Evolutionary conservation across 2,113 vertebrate genomes (phyloP).

Genomic region (Mirza zaza): DNA sequence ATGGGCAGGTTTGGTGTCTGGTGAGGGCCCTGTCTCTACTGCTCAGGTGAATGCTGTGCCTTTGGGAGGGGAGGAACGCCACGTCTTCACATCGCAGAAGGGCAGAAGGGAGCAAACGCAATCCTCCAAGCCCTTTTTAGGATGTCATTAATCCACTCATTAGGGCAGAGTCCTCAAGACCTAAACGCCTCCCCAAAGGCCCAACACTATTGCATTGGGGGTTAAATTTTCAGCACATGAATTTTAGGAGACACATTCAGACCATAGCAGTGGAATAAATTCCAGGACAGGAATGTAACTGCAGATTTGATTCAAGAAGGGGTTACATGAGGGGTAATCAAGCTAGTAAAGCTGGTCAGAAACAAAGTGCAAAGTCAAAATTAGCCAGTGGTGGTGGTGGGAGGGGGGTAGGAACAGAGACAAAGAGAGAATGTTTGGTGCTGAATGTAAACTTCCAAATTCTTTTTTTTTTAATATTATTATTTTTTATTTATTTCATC

Average conservation of each 20-base stretch:
- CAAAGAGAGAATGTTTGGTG: background rate
- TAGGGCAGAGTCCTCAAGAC: background rate
- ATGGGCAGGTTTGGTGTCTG: background rate
- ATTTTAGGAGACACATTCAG: background rate
- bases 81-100: background rate
- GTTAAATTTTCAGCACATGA: background rate
- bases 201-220: background rate
- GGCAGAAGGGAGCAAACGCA: background rate
- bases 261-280: background rate
- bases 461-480: too few species aligned
- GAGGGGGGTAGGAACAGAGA: background rate
- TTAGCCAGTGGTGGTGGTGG: background rate
- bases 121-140: background rate
- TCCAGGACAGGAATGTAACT: background rate
- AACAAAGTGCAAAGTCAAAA: background rate
- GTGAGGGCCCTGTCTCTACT: background rate
- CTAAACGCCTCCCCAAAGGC: background rate
- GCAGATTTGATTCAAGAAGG: too few species aligned
- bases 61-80: background rate
- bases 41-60: background rate
- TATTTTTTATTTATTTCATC: too few species aligned
- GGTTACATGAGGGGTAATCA: background rate
- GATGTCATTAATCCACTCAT: accelerated
- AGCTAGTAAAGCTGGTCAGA: background rate
- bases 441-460: background rate